phyloP scores from a whole-genome alignment of 2,888 invertebrate genomes.

The Mellilla xanthometata region DNA sequence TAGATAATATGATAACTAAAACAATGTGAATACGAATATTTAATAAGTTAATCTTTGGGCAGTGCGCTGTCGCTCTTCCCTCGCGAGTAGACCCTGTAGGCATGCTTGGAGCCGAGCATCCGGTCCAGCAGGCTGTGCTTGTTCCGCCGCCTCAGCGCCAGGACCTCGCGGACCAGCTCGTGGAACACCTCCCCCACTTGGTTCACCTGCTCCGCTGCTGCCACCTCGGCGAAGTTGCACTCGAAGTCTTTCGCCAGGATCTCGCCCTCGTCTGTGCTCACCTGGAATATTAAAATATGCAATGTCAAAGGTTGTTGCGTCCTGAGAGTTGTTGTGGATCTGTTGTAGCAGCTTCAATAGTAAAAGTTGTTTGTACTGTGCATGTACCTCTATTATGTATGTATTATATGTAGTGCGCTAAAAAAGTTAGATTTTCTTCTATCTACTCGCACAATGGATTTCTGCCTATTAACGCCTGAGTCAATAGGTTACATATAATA shows the following conservation, averaged over 20 bases:
- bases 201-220: constrained; percentile 93
- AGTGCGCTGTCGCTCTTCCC: constrained; percentile 95
- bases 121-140: constrained; percentile 93
- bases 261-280: constrained; percentile 93
- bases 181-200: constrained; percentile 93
- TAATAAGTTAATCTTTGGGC: constrained; percentile 87
- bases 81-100: constrained; percentile 88
- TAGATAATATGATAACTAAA: no score
- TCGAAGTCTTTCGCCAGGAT: constrained; percentile 94
- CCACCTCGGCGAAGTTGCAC: constrained; percentile 93
- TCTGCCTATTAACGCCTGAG: no score
- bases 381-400: no score
- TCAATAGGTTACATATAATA: no score
- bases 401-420: no score
- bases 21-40: no score
- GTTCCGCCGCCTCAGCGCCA: constrained; percentile 89
- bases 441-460: no score
- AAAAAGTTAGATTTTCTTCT: no score
- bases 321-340: no score
- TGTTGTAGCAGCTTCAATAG: no score
- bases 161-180: constrained; percentile 92
- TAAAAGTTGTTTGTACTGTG: no score
- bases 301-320: no score
- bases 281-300: constrained; percentile 68
- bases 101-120: constrained; percentile 90